These are phyloP conservation scores for Heliconius aoede DNA, from an alignment of 2,888 invertebrate species.

Conservation along the genomic window DNA sequence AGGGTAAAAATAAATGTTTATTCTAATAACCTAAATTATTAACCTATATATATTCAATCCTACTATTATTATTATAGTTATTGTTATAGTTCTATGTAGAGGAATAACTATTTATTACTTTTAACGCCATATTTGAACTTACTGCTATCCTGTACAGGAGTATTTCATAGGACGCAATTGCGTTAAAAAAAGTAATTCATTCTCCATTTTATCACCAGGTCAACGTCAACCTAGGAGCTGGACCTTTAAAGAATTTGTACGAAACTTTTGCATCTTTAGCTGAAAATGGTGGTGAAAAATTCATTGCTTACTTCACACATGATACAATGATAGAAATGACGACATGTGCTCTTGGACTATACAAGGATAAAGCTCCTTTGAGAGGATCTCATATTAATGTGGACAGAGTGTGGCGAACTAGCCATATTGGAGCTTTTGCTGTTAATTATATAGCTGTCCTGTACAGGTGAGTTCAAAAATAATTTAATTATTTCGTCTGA, in stretches of 20 bases:
- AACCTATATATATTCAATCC: no score
- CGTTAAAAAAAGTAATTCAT: not conserved
- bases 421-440: slow-evolving; percentile 87
- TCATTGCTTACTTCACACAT: slow-evolving; percentile 88
- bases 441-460: slow-evolving; percentile 89
- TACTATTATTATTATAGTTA: no score
- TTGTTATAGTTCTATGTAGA: no score
- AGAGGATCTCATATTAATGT: slow-evolving; percentile 81
- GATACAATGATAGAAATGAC: slow-evolving; percentile 86
- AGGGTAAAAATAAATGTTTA: slow-evolving; percentile 57
- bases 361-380: slow-evolving; percentile 83
- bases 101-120: no score
- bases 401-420: slow-evolving; percentile 87
- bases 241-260: slow-evolving; percentile 86
- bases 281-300: slow-evolving; percentile 66
- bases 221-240: slow-evolving; percentile 87
- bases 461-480: slow-evolving; percentile 84
- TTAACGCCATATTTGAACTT: no score
- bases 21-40: no score
- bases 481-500: no score
- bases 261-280: slow-evolving; percentile 72
- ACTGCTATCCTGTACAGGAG: not conserved
- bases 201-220: slow-evolving; percentile 60
- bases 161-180: not conserved
- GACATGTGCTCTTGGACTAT: slow-evolving; percentile 85